Conservation (phyloP, 1,140 invertebrate species). For the Aphis gossypii region DNA sequence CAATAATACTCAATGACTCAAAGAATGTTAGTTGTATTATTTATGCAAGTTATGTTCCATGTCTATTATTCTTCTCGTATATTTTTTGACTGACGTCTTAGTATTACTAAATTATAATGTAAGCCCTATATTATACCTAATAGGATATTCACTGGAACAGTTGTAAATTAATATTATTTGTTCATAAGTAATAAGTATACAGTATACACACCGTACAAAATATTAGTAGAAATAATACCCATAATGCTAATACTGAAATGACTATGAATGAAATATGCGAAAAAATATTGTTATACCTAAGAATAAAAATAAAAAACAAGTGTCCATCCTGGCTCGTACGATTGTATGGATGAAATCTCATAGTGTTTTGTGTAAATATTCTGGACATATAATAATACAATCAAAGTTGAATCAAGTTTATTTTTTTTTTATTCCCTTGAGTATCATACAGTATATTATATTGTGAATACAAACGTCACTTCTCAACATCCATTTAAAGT, state of each 20-base stretch:
- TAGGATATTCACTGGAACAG: background rate
- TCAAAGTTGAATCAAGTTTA: background rate
- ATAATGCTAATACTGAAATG: background rate
- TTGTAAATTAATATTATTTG: background rate
- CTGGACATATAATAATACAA: background rate
- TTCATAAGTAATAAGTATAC: background rate
- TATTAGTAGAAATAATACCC: background rate
- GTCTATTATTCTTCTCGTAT: background rate
- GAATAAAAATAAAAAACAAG: background rate
- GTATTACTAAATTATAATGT: background rate
- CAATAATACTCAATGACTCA: background rate
- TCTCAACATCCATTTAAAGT: background rate
- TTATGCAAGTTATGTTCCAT: background rate
- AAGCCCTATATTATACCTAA: background rate
- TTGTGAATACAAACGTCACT: background rate
- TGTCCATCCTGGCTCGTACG: background rate
- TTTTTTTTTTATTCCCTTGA: background rate
- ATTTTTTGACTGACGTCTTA: background rate
- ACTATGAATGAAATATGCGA: background rate
- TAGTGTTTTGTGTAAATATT: background rate
- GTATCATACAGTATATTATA: too few relatives aligned
- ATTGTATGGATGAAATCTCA: background rate
- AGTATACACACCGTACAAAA: background rate
- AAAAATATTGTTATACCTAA: background rate
- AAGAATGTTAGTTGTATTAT: background rate